These are phyloP conservation scores for Pelecanus crispus DNA, from an alignment of 2,113 vertebrate genomes.

Conservation along the genomic window DNA sequence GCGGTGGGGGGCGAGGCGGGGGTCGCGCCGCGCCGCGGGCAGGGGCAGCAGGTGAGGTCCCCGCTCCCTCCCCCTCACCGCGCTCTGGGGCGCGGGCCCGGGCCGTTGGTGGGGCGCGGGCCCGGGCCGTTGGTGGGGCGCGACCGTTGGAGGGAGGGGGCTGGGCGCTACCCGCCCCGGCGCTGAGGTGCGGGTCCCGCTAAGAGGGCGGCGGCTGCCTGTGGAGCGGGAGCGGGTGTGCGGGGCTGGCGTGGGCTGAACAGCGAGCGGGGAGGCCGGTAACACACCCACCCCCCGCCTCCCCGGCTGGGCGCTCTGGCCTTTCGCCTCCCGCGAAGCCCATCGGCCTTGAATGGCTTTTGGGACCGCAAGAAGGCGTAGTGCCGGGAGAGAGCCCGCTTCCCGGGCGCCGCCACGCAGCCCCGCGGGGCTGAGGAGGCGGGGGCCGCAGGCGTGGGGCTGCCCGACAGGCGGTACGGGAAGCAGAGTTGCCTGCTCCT, in stretches of 20 bases:
- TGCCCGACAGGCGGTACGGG: neutral
- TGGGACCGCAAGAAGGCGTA: accelerated
- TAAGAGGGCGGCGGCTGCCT: neutral
- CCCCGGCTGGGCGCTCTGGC: neutral
- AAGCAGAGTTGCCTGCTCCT: too few species aligned
- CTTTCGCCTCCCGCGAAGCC: too few species aligned
- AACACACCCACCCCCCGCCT: accelerated
- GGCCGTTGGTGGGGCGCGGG: too few species aligned
- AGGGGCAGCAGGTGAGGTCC: neutral
- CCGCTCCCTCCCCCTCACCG: accelerated
- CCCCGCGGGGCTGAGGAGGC: neutral
- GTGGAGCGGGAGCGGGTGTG: accelerated
- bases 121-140: too few species aligned
- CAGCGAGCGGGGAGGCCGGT: too few species aligned
- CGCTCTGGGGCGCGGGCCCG: too few species aligned
- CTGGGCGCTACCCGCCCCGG: neutral
- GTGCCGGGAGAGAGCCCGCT: neutral
- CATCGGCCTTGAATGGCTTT: neutral
- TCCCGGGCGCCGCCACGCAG: neutral
- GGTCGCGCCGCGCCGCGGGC: neutral
- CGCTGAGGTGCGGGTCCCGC: neutral
- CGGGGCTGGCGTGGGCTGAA: neutral
- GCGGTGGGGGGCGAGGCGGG: neutral
- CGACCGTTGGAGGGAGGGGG: too few species aligned
- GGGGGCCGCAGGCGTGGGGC: neutral